Percentiles rank a stretch among this genome's conserved stretches.
These are phyloP conservation scores for Thalpophila matura DNA, from an alignment of 2,888 invertebrate species.

Conservation along the genomic window DNA sequence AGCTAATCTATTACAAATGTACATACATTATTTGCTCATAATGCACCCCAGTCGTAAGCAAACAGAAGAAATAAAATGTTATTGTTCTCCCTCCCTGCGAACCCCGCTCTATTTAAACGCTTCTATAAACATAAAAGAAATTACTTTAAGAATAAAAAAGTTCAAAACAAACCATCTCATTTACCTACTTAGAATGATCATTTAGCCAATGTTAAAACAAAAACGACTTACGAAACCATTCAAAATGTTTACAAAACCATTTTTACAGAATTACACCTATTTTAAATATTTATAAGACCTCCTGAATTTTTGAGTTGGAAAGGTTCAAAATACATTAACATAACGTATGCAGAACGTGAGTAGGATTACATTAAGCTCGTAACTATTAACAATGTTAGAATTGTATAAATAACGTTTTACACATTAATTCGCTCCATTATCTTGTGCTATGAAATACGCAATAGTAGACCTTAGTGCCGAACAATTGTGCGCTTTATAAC, in stretches of 20 bases:
- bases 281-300: slow-evolving; percentile 48
- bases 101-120: neutral
- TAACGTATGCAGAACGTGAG: slow-evolving; percentile 52
- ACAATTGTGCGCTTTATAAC: slow-evolving; percentile 31
- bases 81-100: slow-evolving; percentile 7
- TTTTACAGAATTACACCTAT: slow-evolving; percentile 31
- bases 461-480: neutral
- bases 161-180: neutral
- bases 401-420: slow-evolving; percentile 47
- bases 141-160: slow-evolving; percentile 6
- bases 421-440: slow-evolving; percentile 45
- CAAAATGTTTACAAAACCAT: slow-evolving; percentile 33
- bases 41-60: slow-evolving; percentile 13
- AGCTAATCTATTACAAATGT: slow-evolving; percentile 52
- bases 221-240: slow-evolving; percentile 9
- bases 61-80: slow-evolving; percentile 31
- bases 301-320: slow-evolving; percentile 29
- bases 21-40: slow-evolving; percentile 32
- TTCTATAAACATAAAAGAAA: slow-evolving; percentile 11
- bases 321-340: slow-evolving; percentile 46
- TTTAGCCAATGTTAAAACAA: slow-evolving; percentile 11
- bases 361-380: slow-evolving; percentile 51
- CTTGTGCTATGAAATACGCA: slow-evolving; percentile 27
- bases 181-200: slow-evolving; percentile 10
- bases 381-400: slow-evolving; percentile 43